Evolutionary conservation across 2,888 invertebrate genomes (phyloP).

Genomic region (Orgyia antiqua): DNA sequence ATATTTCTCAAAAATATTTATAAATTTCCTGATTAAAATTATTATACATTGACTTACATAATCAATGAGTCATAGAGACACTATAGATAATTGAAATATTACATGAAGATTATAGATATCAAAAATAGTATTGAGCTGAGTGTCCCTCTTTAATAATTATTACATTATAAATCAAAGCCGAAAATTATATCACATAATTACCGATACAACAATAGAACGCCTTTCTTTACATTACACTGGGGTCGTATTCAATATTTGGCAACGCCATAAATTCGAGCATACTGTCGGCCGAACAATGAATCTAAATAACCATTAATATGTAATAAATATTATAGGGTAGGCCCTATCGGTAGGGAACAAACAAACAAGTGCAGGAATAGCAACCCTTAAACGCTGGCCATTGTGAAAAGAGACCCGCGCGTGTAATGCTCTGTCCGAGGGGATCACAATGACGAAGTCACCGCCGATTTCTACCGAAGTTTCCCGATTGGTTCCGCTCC

Average conservation of each 20-base stretch:
- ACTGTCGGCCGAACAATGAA: slow-evolving; percentile 74
- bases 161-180: slow-evolving; percentile 30
- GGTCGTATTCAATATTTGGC: slow-evolving; percentile 64
- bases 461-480: slow-evolving; percentile 48
- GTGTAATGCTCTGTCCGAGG: slow-evolving; percentile 43
- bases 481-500: slow-evolving; percentile 69
- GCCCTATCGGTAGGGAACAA: slow-evolving; percentile 66
- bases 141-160: slow-evolving; percentile 12
- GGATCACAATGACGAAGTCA: slow-evolving; percentile 43
- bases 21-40: no score
- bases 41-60: no score
- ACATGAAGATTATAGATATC: no score
- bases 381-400: slow-evolving; percentile 61
- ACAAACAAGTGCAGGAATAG: slow-evolving; percentile 70
- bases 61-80: no score
- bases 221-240: slow-evolving; percentile 52
- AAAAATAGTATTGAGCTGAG: no score
- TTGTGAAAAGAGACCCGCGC: slow-evolving; percentile 49
- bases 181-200: slow-evolving; percentile 53
- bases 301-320: slow-evolving; percentile 79
- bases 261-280: slow-evolving; percentile 73
- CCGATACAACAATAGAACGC: slow-evolving; percentile 42
- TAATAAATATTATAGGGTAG: slow-evolving; percentile 77
- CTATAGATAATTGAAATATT: no score
- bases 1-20: no score